Base-by-base conservation (phyloP, 2,113 vertebrate genomes). In the Hiodon alosoides region DNA sequence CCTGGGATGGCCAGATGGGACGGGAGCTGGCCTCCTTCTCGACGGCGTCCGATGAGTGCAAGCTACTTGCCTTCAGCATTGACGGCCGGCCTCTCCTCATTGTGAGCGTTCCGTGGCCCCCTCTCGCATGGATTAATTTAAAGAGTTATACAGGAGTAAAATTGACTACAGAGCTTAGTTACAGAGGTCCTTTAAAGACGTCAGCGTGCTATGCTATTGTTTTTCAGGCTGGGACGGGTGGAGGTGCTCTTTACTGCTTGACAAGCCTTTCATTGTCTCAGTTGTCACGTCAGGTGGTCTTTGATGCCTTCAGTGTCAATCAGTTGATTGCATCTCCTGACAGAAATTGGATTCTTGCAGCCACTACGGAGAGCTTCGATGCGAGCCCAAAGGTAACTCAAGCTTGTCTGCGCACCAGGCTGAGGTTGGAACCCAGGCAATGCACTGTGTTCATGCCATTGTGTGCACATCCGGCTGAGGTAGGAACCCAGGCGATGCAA, bases 251-350 rank as follows among this genome's bases (percentile, higher is more conserved):
- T 55, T 81, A 82, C 0, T 84, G 72, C 0, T 78, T 91, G 2
- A 80, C 72, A 2, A 85, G 82, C 77, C 81, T 88, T 31, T 50
- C 68, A 67, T 79, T 91, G 76, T 86, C 79, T 13, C 16, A 79
- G 81, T 75, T 82, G 46, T 94, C 84, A 16, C 13, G 17, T 0
- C 54, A 79, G 0, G 66, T 77, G 55, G 78, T 83, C 53, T 90
- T 86, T 59, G 79, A 89, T 46, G 70, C 69, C 7, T 82, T 83
- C 64, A 78, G 72, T 46, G 66, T 84, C 66, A 76, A 89, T 6
- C 74, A 87, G 2, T 71, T 91, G 1, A 77, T 84, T 0, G 84
- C 87, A 71, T 93, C 91, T 62, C 90, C 88, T 3, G 86, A 92
- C 86, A 80, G 68, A 51, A 88, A 86, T 74, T 91, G 88, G 89